Evolutionary conservation across 2,113 vertebrate species (phyloP).

Genomic region (Oncorhynchus mykiss): DNA sequence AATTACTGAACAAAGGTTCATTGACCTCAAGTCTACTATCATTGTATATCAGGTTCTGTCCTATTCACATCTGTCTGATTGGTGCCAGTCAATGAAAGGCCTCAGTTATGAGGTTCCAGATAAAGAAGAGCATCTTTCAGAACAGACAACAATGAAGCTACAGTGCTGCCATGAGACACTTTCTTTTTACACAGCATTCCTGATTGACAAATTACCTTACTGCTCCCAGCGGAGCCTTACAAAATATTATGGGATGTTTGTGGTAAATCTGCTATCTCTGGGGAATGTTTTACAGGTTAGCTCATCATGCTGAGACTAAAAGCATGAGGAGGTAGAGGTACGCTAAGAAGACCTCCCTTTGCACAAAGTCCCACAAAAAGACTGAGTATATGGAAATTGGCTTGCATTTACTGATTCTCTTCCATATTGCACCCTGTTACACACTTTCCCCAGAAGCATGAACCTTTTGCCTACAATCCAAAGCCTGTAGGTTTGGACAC

Average conservation of each 20-base stretch:
- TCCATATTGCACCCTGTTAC: conserved; percentile 68
- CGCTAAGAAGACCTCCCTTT: conserved; percentile 6
- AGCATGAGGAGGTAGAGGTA: conserved; percentile 18
- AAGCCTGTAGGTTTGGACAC: background rate
- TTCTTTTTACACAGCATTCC: background rate
- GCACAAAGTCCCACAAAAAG: conserved; percentile 4
- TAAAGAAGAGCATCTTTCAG: conserved; percentile 64
- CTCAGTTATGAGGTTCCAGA: conserved; percentile 64
- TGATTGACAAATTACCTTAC: too few relatives aligned
- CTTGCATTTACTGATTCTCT: conserved; percentile 56
- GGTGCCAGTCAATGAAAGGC: conserved; percentile 65
- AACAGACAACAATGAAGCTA: conserved; percentile 68
- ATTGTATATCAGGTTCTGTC: conserved; percentile 53
- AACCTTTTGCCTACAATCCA: background rate
- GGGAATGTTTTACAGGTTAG: background rate
- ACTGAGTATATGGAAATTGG: background rate
- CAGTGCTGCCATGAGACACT: conserved; percentile 69
- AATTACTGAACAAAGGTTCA: too few relatives aligned
- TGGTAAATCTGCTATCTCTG: too few relatives aligned
- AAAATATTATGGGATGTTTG: too few relatives aligned
- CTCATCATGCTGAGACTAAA: conserved; percentile 1
- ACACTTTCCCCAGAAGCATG: too few relatives aligned
- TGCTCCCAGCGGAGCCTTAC: too few relatives aligned
- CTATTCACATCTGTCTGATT: conserved; percentile 46
- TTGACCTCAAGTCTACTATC: conserved; percentile 45